These are phyloP conservation scores for Dastarcus helophoroides DNA, from an alignment of 2,888 invertebrate genomes.

Conservation along the genomic window DNA sequence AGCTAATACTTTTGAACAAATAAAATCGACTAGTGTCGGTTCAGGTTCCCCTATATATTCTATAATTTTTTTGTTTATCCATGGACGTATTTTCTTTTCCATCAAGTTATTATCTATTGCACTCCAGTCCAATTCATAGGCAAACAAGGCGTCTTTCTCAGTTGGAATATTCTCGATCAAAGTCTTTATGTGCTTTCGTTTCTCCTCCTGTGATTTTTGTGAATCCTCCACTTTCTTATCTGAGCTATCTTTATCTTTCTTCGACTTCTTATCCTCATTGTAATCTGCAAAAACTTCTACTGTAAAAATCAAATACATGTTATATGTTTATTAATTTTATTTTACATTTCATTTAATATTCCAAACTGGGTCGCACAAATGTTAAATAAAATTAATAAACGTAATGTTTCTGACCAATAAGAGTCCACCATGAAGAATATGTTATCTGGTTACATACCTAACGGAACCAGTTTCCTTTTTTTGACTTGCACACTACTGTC, in stretches of 20 bases:
- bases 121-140: conserved; percentile 84
- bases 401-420: too few relatives aligned
- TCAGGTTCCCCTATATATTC: conserved; percentile 99
- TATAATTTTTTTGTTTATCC: conserved; percentile 99
- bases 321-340: background rate
- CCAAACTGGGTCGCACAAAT: too few relatives aligned
- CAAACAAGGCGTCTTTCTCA: conserved; percentile 92
- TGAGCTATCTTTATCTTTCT: conserved; percentile 37
- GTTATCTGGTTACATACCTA: conserved; percentile 48
- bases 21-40: conserved; percentile 96
- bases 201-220: conserved; percentile 78
- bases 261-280: conserved; percentile 44
- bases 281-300: conserved; percentile 39
- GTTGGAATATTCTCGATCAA: conserved; percentile 98
- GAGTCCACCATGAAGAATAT: too few relatives aligned
- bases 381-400: too few relatives aligned
- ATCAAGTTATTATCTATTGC: conserved; percentile 65
- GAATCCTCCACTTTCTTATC: conserved; percentile 45
- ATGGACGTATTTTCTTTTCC: conserved; percentile 95
- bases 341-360: conserved; percentile 4
- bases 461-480: conserved; percentile 68
- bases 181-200: conserved; percentile 89
- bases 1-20: conserved; percentile 94
- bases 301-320: background rate
- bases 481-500: conserved; percentile 46